Conservation (phyloP, 1,140 invertebrate genomes). For the Danaus plexippus region DNA sequence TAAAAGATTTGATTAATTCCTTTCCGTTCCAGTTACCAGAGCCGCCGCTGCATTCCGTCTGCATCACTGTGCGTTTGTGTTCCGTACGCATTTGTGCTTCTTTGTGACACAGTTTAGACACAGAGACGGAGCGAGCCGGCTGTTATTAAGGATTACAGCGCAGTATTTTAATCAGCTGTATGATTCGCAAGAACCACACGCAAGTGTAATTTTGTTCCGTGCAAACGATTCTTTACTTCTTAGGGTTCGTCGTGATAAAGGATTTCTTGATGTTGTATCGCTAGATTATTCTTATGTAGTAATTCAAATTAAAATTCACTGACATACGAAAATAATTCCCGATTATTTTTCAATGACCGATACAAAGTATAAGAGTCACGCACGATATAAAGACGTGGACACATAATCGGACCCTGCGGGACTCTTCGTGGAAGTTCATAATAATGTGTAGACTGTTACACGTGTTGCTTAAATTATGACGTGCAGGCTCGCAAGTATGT, state of each 20-base stretch:
- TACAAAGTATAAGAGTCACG: slow-evolving; percentile 13
- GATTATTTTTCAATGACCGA: too few species aligned
- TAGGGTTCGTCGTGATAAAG: too few species aligned
- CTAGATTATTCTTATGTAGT: too few species aligned
- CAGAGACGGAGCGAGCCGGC: slow-evolving; percentile 6
- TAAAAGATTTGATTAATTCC: slow-evolving; percentile 22
- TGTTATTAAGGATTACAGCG: slow-evolving; percentile 20
- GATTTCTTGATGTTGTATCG: too few species aligned
- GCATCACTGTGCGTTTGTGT: neutral
- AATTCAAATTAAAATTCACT: too few species aligned
- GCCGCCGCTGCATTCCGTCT: slow-evolving; percentile 4
- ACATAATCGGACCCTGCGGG: slow-evolving; percentile 8
- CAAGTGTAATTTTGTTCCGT: too few species aligned
- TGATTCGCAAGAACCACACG: slow-evolving; percentile 13
- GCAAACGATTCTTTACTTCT: too few species aligned
- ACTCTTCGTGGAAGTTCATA: slow-evolving; percentile 10
- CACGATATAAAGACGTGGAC: slow-evolving; percentile 2
- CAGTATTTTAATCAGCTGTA: slow-evolving; percentile 23
- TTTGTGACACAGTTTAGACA: neutral
- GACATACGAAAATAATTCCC: too few species aligned
- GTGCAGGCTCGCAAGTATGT: neutral
- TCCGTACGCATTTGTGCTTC: neutral
- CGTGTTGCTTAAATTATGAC: slow-evolving; percentile 21
- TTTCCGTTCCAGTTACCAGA: slow-evolving; percentile 17
- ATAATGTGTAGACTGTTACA: slow-evolving; percentile 18